Evolutionary conservation across 2,113 vertebrate species (phyloP), one percentile per base, ranked within the genome.

Genomic region (Xenus cinereus): DNA sequence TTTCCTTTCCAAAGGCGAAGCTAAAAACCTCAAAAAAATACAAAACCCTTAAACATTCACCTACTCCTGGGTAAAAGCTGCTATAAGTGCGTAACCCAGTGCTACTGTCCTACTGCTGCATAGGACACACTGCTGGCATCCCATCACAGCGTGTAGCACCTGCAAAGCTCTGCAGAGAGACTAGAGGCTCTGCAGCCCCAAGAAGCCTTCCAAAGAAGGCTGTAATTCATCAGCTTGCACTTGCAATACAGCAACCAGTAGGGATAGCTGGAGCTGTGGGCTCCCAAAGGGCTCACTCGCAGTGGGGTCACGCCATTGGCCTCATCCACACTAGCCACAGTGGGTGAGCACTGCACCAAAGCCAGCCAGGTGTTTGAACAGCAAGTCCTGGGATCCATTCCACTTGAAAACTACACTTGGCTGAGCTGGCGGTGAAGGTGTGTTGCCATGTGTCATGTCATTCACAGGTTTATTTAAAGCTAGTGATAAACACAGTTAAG

Each of bases 251-350:
- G 35, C 1, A 8, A 8, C 53, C 0, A 0, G 10, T 22, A n/a
- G 26, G 26, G 10, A 19, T n/a, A 57, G 16, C 16, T 46, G 15
- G 23, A 90, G 27, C 7, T 26, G 17, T 0, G 3, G 32, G 5
- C 4, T 82, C 19, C 50, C 53, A 54, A 12, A 73, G 4, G 35
- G 24, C 8, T 63, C 0, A 0, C 15, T 74, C 0, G 0, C 16
- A 10, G 16, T 0, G 0, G 14, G 13, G 5, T 81, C 39, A 10
- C 1, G 1, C 5, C 11, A 5, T 57, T 26, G 53, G 4, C 54
- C 28, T 77, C 24, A 46, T 26, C 39, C 7, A 9, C 4, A 1
- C 26, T 18, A n/a, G 20, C 21, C 1, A 0, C 22, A 14, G 7
- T 6, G 8, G 14, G 10, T 3, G 0, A 89, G 5, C 27, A 35